Evolutionary conservation across 2,113 vertebrate genomes (phyloP).

Genomic region (Eolophus roseicapilla): DNA sequence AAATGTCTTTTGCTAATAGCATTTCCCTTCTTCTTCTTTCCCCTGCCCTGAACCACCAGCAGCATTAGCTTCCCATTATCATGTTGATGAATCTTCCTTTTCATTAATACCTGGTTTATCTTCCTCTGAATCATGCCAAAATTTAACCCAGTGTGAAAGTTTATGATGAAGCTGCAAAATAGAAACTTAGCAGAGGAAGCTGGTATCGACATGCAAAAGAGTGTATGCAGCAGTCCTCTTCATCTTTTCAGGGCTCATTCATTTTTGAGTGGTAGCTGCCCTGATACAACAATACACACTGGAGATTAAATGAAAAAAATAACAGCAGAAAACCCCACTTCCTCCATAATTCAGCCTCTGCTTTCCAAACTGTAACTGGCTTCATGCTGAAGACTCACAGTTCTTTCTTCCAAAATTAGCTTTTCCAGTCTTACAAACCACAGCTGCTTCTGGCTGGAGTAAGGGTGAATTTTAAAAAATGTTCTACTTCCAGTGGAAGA

Average conservation of each 20-base stretch:
- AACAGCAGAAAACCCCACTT: not conserved
- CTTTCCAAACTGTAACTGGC: not conserved
- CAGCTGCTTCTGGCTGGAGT: not conserved
- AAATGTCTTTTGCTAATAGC: not conserved
- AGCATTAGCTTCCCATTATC: not conserved
- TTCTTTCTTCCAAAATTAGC: not conserved
- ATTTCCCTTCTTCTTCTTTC: not conserved
- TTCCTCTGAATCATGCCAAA: not conserved
- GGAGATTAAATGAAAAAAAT: not conserved
- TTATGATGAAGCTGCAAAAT: not conserved
- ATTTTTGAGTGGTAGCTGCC: not conserved
- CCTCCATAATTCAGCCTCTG: not conserved
- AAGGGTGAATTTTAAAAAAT: not conserved
- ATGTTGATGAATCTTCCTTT: not conserved
- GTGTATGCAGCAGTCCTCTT: not conserved
- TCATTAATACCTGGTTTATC: not conserved
- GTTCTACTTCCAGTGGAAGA: not conserved
- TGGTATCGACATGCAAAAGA: not conserved
- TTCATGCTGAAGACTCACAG: not conserved
- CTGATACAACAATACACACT: rapidly evolving
- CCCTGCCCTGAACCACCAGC: not conserved
- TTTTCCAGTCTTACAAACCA: not conserved
- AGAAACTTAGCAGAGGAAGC: not conserved
- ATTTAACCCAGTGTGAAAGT: not conserved
- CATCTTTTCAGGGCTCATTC: not conserved